Evolutionary conservation across 2,797 vertebrate species (phyloP), one percentile per base, ranked within the genome.

Genomic region (Meda fulgida): DNA sequence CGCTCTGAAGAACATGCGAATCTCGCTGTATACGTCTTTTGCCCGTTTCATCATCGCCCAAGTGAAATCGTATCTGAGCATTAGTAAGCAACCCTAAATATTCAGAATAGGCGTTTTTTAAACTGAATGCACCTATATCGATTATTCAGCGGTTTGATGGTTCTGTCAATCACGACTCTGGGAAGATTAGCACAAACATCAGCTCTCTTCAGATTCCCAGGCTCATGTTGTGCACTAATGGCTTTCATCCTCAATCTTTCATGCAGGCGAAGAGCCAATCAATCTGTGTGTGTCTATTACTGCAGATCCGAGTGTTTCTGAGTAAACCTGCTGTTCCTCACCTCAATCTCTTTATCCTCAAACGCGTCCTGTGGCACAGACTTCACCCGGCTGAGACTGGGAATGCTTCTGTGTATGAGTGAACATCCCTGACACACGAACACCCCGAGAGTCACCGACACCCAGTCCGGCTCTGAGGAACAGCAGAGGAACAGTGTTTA

Each of bases 341-440:
- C 97, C 97, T 99, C 96, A 88, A 98, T 95, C 80, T 99, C 97
- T 5, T 93, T 92, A 46, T 95, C 94, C 0, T 97, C 97, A 97
- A 98, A 99, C 46, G 95, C 90, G 7, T 99, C 98, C 94, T 96
- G 89, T 43, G 94, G 95, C 53, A 98, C 93, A 0, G 97, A 97
- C 91, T 98, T 99, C 87, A 99, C 96, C 89, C 95, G 95, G 95
- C 96, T 98, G 94, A 98, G 95, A 86, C 97, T 96, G 11, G 97
- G 96, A 80, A 98, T 97, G 87, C 92, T 97, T 72, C 97, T 96
- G 90, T 99, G 98, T 87, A 98, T 96, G 80, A 97, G 97, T 0
- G 98, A 99, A 89, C 98, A 99, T 82, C 94, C 97, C 93, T 98
- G 93, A 91, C 98, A 99, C 88, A 99, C 94, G 89, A 99, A 98